Evolutionary conservation across 2,888 invertebrate species (phyloP), one percentile per base, ranked within the genome.

Genomic region (Amblyjoppa fuscipennis): DNA sequence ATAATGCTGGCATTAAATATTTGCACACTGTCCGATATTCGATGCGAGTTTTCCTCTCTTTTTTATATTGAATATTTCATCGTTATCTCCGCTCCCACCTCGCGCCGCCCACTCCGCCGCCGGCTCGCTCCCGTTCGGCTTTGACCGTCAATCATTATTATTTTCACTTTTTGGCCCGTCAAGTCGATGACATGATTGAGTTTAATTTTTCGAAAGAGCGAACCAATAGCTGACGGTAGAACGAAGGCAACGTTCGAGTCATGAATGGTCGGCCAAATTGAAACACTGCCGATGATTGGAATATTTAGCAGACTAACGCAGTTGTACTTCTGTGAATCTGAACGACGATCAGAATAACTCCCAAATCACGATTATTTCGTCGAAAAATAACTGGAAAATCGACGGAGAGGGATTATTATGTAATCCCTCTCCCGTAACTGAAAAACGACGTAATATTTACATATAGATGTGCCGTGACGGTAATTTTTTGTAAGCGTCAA

Each of bases 131-230:
- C 20, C 77, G 64, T 49, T 61, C n/a, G 45, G 45, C 77, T 77
- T 81, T 70, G 69, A 74, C 45, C 78, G 78, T 75, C 85, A 85
- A 79, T 81, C 78, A 71, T 70, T 71, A 38, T 56, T 80, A 81
- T 73, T 84, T 66, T 70, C 45, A 64, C 80, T 64, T 71, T 80
- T 59, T n/a, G 80, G 64, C 70, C 69, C 53, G 59, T 83, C 83
- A 75, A 75, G 41, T 80, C 49, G 20, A 80, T 68, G 76, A 71
- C 66, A 49, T 45, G 80, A 80, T 71, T 80, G 76, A 76, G 59
- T 80, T 84, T 69, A 64, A 84, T 84, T 81, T 74, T 25, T 51
- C 20, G 61, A 34, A 7, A 41, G n/a, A 53, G 38, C 41, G 61
- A 31, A 28, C 16, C 16, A 75, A 75, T 13, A 41, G 25, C 56